phyloP scores from a whole-genome alignment of 2,797 vertebrate species.

The Acanthornis magna region DNA sequence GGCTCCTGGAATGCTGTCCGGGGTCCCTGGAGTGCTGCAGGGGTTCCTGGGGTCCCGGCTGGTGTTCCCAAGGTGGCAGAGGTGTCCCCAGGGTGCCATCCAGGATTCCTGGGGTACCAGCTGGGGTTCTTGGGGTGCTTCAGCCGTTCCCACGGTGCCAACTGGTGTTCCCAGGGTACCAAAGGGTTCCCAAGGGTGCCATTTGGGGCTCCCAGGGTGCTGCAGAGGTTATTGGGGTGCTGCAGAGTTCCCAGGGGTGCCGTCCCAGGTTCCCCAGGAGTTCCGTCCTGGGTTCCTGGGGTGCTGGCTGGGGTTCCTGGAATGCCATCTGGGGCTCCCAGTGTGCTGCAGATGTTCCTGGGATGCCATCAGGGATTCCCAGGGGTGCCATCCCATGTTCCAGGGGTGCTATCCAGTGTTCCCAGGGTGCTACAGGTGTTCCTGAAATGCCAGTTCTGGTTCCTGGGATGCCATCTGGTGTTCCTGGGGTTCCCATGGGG shows the following conservation, averaged over 20 bases:
- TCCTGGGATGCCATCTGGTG: background rate
- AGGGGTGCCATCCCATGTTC: background rate
- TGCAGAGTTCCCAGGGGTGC: background rate
- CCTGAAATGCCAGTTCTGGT: background rate
- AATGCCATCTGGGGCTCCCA: background rate
- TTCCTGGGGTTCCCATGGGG: background rate
- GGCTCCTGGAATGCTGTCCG: background rate
- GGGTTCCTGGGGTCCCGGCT: background rate
- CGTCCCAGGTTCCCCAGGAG: background rate
- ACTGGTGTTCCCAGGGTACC: background rate
- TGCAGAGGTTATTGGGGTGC: background rate
- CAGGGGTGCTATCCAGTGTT: background rate
- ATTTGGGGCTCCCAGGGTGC: background rate
- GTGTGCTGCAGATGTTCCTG: background rate
- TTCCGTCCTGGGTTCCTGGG: background rate
- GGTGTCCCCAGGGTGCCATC: background rate
- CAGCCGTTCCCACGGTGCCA: fast-evolving
- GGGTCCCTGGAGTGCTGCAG: background rate
- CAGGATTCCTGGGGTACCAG: no score
- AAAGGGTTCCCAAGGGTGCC: background rate
- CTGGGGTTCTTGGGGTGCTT: background rate
- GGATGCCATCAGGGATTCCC: background rate
- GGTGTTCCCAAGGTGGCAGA: background rate
- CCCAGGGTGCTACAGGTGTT: background rate
- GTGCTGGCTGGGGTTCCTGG: background rate